Conservation (phyloP, 2,113 vertebrate genomes). For the Eptesicus fuscus region DNA sequence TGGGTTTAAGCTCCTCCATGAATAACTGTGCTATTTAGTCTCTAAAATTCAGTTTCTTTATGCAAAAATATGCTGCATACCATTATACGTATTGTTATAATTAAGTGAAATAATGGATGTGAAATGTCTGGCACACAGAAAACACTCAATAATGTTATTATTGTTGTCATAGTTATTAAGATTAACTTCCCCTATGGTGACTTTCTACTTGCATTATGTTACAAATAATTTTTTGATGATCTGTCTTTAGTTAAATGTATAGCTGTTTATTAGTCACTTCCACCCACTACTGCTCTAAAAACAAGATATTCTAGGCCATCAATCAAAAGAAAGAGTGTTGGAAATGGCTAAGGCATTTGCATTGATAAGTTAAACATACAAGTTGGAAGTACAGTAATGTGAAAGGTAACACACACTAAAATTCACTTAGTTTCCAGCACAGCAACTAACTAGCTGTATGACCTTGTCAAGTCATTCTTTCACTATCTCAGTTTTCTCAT, state of each 20-base stretch:
- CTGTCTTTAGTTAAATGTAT: not conserved
- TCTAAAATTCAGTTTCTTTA: not conserved
- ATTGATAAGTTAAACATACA: not conserved
- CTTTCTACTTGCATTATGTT: not conserved
- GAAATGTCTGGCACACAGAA: not conserved
- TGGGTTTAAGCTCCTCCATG: not conserved
- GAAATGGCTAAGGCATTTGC: not conserved
- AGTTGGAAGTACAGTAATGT: not conserved
- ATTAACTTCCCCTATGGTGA: not conserved
- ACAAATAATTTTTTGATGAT: not conserved
- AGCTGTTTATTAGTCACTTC: not conserved
- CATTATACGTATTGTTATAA: not conserved
- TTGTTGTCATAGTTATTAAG: not conserved
- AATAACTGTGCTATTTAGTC: not conserved
- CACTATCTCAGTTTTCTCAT: not conserved
- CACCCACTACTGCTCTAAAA: not conserved
- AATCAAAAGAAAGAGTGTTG: not conserved
- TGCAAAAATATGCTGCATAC: not conserved
- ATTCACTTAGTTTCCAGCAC: not conserved
- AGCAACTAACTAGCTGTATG: not conserved
- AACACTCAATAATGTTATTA: not conserved
- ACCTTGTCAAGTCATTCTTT: not conserved
- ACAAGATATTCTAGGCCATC: not conserved
- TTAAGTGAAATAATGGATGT: not conserved
- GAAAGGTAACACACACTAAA: not conserved